These are phyloP conservation scores for Subanguina moxae DNA, from an alignment of 1,140 invertebrate genomes.

Conservation along the genomic window DNA sequence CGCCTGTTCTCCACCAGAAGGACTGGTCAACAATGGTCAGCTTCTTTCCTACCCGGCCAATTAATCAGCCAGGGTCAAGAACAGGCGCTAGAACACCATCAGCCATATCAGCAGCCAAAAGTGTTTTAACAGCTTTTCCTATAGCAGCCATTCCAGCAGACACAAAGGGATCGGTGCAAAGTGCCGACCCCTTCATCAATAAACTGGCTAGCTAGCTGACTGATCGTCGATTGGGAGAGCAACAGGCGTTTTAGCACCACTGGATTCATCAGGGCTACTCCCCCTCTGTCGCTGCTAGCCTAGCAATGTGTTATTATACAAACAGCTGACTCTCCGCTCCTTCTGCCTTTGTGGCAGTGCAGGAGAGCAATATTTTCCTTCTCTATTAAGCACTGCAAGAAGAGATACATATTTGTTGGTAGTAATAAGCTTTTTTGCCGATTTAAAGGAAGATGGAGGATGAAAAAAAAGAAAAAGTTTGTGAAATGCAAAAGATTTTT, in stretches of 20 bases:
- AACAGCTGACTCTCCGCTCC: no score
- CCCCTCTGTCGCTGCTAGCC: not conserved
- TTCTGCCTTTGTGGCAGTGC: no score
- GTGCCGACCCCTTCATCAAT: not conserved
- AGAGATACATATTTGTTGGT: no score
- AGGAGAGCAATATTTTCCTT: no score
- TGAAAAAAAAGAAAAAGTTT: no score
- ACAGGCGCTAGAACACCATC: not conserved
- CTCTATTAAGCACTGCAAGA: no score
- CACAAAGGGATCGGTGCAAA: not conserved
- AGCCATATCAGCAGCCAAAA: no score
- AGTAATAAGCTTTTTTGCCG: no score
- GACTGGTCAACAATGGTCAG: not conserved
- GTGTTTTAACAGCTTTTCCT: no score
- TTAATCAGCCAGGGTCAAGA: not conserved
- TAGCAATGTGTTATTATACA: slow-evolving; percentile 1
- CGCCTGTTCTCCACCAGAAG: not conserved
- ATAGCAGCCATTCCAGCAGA: not conserved
- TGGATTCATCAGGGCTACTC: not conserved
- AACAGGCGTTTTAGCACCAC: not conserved
- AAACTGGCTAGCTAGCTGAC: not conserved
- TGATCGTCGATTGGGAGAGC: not conserved
- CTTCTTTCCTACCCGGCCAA: not conserved
- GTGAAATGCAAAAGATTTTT: no score
- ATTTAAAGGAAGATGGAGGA: no score